Base-by-base conservation (phyloP, 2,113 vertebrate genomes). In the Sylvietta virens region DNA sequence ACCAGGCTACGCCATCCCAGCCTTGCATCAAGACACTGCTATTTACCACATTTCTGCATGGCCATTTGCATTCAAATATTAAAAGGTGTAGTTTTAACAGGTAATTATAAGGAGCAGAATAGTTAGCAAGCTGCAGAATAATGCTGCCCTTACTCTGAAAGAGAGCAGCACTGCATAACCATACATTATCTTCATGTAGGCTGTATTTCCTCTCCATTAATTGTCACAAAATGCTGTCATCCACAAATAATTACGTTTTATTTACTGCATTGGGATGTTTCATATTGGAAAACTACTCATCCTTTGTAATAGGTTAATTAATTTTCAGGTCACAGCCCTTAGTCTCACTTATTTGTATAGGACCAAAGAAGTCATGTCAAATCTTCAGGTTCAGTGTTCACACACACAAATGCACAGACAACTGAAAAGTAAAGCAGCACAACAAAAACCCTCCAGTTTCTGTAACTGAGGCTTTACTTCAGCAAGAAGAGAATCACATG, bases 31-130 rank as follows among this genome's bases (percentile, higher is more conserved):
- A 66, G 44, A 45, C 3, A 4, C 76, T 60, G 80, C 57, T 53
- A 30, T 53, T 88, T 81, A 73, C 72, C 78, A 67, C 79, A 47
- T 39, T 79, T 94, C 87, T 82, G 73, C 79, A 90, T 66, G 79
- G 8, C 71, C 73, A 69, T 94, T 95, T 91, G 73, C 86, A 96
- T 94, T 84, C 86, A 94, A 35, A 54, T 92, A 94, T 80, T 91
- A 90, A 85, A 88, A 91, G 35, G 5, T 73, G 58, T 15, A 28
- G 24, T 81, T 88, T 78, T 74, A 93, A n/a, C 5, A 7, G 51
- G 33, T 94, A 94, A 91, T 91, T 94, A 64, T 4, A 92, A 54
- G 47, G 47, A 94, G 40, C 19, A 92, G 76, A 88, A 54, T 77
- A 69, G 50, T 69, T 76, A 82, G 76, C 42, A 73, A n/a, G 40